Evolutionary conservation across 1,140 invertebrate genomes (phyloP), one percentile per base, ranked within the genome.

Genomic region (Atopsyche davidsoni): DNA sequence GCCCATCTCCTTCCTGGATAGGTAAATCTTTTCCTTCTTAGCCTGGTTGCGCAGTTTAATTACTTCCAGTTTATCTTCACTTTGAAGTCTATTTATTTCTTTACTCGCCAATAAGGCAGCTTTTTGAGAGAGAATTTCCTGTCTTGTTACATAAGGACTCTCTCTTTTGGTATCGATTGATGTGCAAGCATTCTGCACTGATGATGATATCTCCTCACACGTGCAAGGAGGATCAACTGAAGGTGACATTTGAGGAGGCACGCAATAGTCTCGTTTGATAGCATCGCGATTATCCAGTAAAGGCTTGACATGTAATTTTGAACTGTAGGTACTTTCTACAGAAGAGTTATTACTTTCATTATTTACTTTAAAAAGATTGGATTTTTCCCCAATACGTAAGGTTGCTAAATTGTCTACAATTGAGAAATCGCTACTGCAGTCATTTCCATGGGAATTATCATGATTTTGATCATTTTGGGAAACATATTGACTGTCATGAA

Each of bases 71-170:
- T 73, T 73, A 38, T 74, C 70, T 57, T 72, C 70, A 45, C 69
- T 58, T 17, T 49, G 45, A n/a, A 11, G 21, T 48, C 64, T 64
- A 51, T 60, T 62, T 23, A 59, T 58, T 32, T 73, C 69, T 28
- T 57, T 62, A 25, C 63, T 66, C 13, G 68, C 67, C 21, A 70
- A 42, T 7, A 72, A 58, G 19, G 70, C 68, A 4, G 70, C 70
- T 63, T 75, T 75, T 57, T 75, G 70, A n/a, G 67, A 66, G 17
- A 75, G 55, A 43, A 75, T 75, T 60, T 74, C 72, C 60, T 74
- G 72, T 60, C 64, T 70, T 1, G 70, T 66, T 1, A 74, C 72
- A 56, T 73, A 73, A 7, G 70, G 67, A 56, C 69, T 72, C 59
- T 75, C 70, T 9, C 64, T 66, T 3, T 68, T 66, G 7, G 31